Conservation (phyloP, 2,888 invertebrate genomes). For the Danaus chrysippus region DNA sequence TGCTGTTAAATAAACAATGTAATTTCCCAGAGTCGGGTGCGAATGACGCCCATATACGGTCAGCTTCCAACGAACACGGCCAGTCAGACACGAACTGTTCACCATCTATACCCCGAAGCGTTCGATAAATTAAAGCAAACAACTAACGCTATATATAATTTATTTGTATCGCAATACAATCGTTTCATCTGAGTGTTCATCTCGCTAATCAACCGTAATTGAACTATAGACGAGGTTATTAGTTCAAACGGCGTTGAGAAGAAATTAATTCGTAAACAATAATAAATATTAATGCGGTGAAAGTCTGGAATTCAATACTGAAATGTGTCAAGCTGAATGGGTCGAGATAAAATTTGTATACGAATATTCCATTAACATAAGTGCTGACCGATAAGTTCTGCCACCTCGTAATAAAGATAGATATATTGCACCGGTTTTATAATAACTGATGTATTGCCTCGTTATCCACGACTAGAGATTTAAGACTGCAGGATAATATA, state of each 20-base stretch:
- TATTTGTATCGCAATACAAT: too few species aligned
- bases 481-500: constrained; percentile 23
- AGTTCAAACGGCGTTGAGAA: too few species aligned
- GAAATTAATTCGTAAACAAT: background rate
- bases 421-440: constrained; percentile 24
- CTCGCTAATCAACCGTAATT: too few species aligned
- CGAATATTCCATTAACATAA: constrained; percentile 23
- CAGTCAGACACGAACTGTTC: constrained; percentile 5
- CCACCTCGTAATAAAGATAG: constrained; percentile 22
- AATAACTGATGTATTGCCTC: constrained; percentile 27
- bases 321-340: constrained; percentile 21
- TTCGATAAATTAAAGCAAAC: background rate
- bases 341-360: constrained; percentile 18
- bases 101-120: constrained; percentile 4
- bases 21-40: constrained; percentile 45
- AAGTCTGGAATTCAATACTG: constrained; percentile 18
- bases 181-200: too few species aligned
- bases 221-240: too few species aligned
- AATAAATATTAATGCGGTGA: constrained; percentile 16
- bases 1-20: constrained; percentile 51
- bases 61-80: constrained; percentile 30
- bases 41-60: constrained; percentile 38
- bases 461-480: constrained; percentile 18
- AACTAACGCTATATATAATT: too few species aligned
- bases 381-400: constrained; percentile 24